These are phyloP conservation scores for Pygoscelis antarcticus DNA, from an alignment of 2,113 vertebrate species.

Conservation along the genomic window DNA sequence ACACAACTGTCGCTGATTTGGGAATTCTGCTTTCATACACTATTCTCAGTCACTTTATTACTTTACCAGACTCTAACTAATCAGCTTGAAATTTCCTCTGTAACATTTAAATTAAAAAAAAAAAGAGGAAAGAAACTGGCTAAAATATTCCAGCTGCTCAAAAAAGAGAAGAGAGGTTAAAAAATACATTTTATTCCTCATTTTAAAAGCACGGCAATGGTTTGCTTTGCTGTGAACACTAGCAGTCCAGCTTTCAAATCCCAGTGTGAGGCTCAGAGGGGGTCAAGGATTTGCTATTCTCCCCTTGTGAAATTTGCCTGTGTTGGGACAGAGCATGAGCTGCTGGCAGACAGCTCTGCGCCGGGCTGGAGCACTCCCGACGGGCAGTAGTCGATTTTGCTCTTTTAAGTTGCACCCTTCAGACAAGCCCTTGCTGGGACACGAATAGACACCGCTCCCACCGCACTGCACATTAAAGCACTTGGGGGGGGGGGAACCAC, in stretches of 20 bases:
- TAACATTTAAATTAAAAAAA: background rate
- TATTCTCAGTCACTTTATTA: background rate
- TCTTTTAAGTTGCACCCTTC: background rate
- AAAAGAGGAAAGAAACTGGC: background rate
- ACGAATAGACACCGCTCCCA: accelerated
- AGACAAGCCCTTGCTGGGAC: background rate
- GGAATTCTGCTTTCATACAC: background rate
- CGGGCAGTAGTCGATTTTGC: background rate
- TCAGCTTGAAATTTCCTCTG: constrained; percentile 6
- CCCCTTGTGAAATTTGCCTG: background rate
- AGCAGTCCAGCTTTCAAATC: background rate
- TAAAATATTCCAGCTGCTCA: background rate
- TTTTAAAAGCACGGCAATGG: background rate
- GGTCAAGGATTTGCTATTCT: background rate
- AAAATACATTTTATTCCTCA: background rate
- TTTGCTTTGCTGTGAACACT: background rate
- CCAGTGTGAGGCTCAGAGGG: background rate
- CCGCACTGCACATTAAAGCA: background rate
- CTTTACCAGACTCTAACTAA: constrained; percentile 12
- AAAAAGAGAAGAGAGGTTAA: background rate
- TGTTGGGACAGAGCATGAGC: background rate
- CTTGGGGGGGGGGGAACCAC: background rate
- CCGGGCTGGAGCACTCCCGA: background rate
- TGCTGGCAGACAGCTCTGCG: background rate
- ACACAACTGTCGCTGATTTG: background rate